phyloP scores from a whole-genome alignment of 2,888 invertebrate genomes.

The Campopleginae sp. region DNA sequence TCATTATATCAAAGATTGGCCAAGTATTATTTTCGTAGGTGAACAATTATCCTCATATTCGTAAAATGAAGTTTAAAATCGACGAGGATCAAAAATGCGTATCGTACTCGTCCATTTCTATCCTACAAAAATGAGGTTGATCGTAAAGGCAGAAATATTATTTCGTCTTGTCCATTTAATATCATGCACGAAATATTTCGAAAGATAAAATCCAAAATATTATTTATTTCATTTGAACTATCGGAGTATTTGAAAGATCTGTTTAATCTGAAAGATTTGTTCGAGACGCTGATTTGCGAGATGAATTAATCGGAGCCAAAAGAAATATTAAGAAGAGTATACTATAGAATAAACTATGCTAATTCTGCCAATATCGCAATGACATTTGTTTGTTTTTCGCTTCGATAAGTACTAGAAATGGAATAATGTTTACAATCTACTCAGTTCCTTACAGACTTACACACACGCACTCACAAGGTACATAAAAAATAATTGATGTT shows the following conservation, averaged over 20 bases:
- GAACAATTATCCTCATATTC: not conserved
- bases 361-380: not conserved
- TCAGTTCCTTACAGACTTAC: constrained; percentile 7
- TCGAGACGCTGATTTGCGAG: not conserved
- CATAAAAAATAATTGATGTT: constrained; percentile 1
- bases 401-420: not conserved
- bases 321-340: too few relatives aligned
- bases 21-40: not conserved
- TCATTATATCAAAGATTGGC: not conserved
- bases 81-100: not conserved
- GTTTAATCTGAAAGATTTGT: not conserved
- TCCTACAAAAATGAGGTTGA: not conserved
- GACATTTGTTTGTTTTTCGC: constrained; percentile 1
- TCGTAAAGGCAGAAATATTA: not conserved
- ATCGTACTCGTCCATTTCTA: not conserved
- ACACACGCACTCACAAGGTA: not conserved
- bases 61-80: not conserved
- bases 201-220: not conserved
- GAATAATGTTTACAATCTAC: constrained; percentile 12
- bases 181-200: not conserved
- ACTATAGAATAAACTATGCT: not conserved
- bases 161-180: not conserved
- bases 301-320: too few relatives aligned
- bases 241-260: not conserved
- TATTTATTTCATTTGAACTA: not conserved